A percentile compares a stretch with the other conserved stretches of the same genome.
Evolutionary conservation across 2,113 vertebrate species (phyloP).

Genomic region (Papio anubis): DNA sequence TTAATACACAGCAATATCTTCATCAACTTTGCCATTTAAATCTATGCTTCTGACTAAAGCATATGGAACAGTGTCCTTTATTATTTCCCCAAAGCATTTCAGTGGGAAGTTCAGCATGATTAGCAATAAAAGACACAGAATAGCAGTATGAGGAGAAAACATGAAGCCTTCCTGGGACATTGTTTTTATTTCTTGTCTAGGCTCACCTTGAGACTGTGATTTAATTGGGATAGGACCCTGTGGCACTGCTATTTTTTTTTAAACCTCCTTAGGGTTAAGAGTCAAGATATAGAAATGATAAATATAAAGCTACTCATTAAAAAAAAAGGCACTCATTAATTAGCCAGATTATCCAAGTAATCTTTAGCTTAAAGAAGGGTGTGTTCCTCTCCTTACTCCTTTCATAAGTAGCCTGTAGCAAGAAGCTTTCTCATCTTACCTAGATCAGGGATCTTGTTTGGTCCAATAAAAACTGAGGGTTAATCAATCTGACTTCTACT

Average conservation of each 20-base stretch:
- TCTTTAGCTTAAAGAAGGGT: neutral
- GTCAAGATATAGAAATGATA: neutral
- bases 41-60: neutral
- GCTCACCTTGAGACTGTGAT: neutral
- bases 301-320: neutral
- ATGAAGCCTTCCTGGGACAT: neutral
- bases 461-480: neutral
- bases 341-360: neutral
- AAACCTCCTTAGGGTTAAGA: neutral
- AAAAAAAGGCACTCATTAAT: neutral
- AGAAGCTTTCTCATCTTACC: neutral
- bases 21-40: neutral
- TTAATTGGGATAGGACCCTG: neutral
- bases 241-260: neutral
- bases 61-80: neutral
- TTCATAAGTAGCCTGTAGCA: neutral
- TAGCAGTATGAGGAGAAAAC: neutral
- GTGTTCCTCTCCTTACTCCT: neutral
- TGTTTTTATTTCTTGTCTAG: neutral
- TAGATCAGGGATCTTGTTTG: neutral
- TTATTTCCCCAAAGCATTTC: neutral
- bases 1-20: neutral
- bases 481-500: neutral
- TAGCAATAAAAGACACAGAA: neutral
- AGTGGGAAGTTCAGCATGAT: conserved; percentile 12